These are phyloP conservation scores for Epistrophella euchroma DNA, from an alignment of 2,888 invertebrate genomes.

Conservation along the genomic window DNA sequence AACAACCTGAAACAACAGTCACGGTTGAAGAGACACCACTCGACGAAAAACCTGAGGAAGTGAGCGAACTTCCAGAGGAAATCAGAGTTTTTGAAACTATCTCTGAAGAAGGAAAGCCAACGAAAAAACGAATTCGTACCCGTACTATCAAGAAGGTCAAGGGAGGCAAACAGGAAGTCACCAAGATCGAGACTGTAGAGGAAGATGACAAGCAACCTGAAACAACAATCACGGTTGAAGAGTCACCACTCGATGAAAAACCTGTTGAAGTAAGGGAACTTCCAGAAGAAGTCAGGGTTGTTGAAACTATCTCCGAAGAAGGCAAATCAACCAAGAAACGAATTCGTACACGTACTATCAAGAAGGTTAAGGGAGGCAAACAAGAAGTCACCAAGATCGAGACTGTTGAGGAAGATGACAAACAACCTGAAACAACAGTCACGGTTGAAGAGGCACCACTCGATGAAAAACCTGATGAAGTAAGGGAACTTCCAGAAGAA, in stretches of 20 bases:
- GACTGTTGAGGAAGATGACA: conserved; percentile 82
- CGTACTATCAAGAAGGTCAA: conserved; percentile 78
- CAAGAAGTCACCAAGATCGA: conserved; percentile 82
- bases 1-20: conserved; percentile 79
- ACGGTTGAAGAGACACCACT: conserved; percentile 75
- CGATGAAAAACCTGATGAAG: conserved; percentile 77
- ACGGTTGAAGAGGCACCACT: conserved; percentile 72
- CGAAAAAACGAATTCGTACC: conserved; percentile 81
- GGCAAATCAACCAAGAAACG: conserved; percentile 78
- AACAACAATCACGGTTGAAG: conserved; percentile 81
- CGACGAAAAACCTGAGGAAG: conserved; percentile 77
- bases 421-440: conserved; percentile 80
- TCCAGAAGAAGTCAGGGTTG: conserved; percentile 81
- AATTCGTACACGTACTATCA: conserved; percentile 80
- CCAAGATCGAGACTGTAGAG: conserved; percentile 80
- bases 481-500: conserved; percentile 76
- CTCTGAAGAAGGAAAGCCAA: conserved; percentile 81
- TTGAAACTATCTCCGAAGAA: conserved; percentile 79
- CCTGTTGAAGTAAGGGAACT: conserved; percentile 80
- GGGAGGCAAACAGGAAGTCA: conserved; percentile 78
- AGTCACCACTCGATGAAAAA: conserved; percentile 78
- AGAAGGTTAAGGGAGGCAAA: conserved; percentile 81
- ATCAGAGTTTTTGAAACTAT: conserved; percentile 83
- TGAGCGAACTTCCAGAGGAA: conserved; percentile 72
- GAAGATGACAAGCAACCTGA: conserved; percentile 79